Evolutionary conservation across 1,140 invertebrate genomes (phyloP).

Genomic region (Meloidogyne exigua): DNA sequence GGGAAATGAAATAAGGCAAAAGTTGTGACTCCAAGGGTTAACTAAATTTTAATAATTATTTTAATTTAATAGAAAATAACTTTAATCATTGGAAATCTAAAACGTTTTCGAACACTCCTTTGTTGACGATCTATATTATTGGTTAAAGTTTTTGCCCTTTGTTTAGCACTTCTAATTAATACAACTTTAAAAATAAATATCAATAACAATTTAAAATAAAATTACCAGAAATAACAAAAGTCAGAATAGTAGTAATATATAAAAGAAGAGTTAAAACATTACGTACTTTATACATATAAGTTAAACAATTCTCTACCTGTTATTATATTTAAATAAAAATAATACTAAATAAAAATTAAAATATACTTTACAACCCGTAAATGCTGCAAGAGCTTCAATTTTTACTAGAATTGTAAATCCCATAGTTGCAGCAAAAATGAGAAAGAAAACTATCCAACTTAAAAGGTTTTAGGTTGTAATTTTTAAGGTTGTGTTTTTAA

Average conservation of each 20-base stretch:
- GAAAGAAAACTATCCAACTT: conserved; percentile 28
- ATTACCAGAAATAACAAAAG: conserved; percentile 26
- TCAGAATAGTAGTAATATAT: conserved; percentile 16
- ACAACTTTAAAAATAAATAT: background rate
- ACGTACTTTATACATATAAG: conserved; percentile 26
- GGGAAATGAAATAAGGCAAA: conserved; percentile 48
- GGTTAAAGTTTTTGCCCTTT: conserved; percentile 10
- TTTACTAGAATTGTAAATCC: conserved; percentile 29
- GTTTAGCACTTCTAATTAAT: conserved; percentile 17
- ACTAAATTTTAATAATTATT: conserved; percentile 13
- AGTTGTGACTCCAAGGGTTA: conserved; percentile 48
- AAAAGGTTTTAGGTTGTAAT: background rate
- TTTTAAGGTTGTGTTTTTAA: background rate
- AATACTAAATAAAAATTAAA: background rate
- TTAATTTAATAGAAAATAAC: background rate
- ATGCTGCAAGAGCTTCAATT: conserved; percentile 24
- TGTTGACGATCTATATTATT: conserved; percentile 3
- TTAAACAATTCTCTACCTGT: conserved; percentile 24
- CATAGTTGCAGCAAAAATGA: conserved; percentile 26
- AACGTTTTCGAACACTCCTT: conserved; percentile 11
- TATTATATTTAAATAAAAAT: background rate
- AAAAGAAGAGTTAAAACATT: conserved; percentile 25
- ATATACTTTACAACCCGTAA: conserved; percentile 26
- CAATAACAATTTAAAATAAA: background rate
- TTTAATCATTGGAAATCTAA: conserved; percentile 21